Percentiles rank a stretch among this genome's conserved stretches.
Conservation (phyloP, 2,797 vertebrate species). For the Poeciliopsis turneri region DNA sequence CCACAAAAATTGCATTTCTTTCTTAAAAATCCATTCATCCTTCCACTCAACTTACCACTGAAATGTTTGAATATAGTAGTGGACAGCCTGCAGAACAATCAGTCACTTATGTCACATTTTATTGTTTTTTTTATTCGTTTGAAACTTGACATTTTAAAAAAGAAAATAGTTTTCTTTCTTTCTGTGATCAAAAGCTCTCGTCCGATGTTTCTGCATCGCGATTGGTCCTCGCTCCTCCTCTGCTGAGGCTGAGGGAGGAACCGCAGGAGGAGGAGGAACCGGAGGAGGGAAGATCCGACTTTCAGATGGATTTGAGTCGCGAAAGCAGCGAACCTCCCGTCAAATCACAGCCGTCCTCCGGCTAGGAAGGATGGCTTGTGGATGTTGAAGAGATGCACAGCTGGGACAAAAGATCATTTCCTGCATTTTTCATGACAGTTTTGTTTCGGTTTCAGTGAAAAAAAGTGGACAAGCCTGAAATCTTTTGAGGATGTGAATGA, state of each 20-base stretch:
- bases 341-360: constrained; percentile 3
- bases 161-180: background rate
- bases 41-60: background rate
- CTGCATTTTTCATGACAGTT: background rate
- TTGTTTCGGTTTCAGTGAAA: background rate
- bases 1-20: background rate
- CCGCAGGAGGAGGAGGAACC: constrained; percentile 17
- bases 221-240: constrained; percentile 54
- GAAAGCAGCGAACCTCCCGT: constrained; percentile 2
- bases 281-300: constrained; percentile 42
- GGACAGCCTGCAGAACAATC: background rate
- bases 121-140: background rate
- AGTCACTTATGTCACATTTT: background rate
- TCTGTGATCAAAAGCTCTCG: background rate
- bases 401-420: background rate
- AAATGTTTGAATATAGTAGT: background rate
- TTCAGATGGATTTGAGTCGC: constrained; percentile 40
- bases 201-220: constrained; percentile 26
- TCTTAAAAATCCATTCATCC: background rate
- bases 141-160: background rate
- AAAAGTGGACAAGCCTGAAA: constrained; percentile 40
- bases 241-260: constrained; percentile 16
- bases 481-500: constrained; percentile 27
- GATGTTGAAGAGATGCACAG: background rate
- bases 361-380: background rate